phyloP scores from a whole-genome alignment of 2,888 invertebrate genomes.

The Sesia apiformis region DNA sequence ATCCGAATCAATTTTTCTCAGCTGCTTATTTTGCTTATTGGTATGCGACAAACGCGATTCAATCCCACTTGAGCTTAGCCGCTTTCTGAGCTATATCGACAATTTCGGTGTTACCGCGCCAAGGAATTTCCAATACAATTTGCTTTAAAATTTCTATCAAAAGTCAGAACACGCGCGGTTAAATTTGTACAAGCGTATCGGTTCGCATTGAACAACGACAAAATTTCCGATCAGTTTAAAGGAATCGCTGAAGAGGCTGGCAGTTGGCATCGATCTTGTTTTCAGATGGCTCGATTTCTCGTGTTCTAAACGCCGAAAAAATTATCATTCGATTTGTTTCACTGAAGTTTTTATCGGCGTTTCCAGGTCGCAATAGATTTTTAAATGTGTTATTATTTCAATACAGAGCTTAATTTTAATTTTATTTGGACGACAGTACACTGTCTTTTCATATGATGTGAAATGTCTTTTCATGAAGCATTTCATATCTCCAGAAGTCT shows the following conservation, averaged over 20 bases:
- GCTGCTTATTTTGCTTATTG: neutral
- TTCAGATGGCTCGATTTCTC: conserved; percentile 40
- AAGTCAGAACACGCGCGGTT: neutral
- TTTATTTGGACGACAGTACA: too few species aligned
- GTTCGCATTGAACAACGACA: conserved; percentile 16
- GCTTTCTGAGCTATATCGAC: neutral
- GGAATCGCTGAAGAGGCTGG: conserved; percentile 23
- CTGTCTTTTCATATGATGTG: too few species aligned
- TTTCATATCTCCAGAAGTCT: too few species aligned
- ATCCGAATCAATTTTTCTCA: too few species aligned
- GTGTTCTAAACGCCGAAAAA: conserved; percentile 42
- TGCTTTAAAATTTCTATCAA: neutral
- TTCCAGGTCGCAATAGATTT: conserved; percentile 21
- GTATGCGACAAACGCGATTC: neutral
- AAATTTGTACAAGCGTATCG: neutral
- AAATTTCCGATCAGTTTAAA: conserved; percentile 24
- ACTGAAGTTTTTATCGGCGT: conserved; percentile 37
- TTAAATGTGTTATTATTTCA: too few species aligned
- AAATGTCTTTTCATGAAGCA: too few species aligned
- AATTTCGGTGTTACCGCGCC: neutral
- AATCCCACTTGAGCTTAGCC: neutral
- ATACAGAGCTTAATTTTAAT: too few species aligned
- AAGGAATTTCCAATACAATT: neutral
- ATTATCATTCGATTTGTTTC: conserved; percentile 58
- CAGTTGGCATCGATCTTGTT: conserved; percentile 36